Percentiles rank a stretch among this genome's conserved stretches.
phyloP scores from a whole-genome alignment of 2,113 vertebrate genomes.

The Gobio gobio region DNA sequence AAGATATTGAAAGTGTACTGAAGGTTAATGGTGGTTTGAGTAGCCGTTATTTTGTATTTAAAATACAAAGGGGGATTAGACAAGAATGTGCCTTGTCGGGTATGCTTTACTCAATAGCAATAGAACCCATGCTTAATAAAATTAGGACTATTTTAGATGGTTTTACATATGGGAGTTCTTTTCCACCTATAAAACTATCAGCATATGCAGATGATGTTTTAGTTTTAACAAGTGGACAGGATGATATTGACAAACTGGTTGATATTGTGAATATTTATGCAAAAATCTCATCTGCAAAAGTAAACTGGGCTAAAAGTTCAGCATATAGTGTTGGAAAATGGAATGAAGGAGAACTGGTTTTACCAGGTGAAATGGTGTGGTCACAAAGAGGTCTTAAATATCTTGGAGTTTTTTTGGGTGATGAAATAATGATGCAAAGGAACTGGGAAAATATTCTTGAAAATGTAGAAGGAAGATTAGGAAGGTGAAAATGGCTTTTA shows the following conservation, averaged over 20 bases:
- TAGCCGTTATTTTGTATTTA: no score
- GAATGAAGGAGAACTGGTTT: not conserved
- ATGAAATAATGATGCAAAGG: not conserved
- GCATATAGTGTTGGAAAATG: not conserved
- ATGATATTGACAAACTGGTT: not conserved
- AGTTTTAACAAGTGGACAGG: no score
- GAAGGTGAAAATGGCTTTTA: not conserved
- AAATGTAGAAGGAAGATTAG: not conserved
- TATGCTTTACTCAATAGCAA: no score
- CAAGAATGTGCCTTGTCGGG: no score
- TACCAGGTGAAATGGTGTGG: not conserved
- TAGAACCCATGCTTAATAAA: no score
- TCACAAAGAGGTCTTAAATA: conserved; percentile 12
- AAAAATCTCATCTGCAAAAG: conserved; percentile 9
- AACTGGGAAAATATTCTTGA: not conserved
- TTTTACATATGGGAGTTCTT: no score
- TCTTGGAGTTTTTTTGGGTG: conserved; percentile 15
- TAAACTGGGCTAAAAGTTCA: conserved; percentile 27
- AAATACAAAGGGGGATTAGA: no score
- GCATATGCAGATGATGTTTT: no score
- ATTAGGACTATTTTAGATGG: no score
- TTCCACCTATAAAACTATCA: no score
- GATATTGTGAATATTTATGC: not conserved
- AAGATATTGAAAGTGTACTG: no score
- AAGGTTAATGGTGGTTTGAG: no score